phyloP scores from a whole-genome alignment of 2,888 invertebrate species.

The Eristalis pertinax region DNA sequence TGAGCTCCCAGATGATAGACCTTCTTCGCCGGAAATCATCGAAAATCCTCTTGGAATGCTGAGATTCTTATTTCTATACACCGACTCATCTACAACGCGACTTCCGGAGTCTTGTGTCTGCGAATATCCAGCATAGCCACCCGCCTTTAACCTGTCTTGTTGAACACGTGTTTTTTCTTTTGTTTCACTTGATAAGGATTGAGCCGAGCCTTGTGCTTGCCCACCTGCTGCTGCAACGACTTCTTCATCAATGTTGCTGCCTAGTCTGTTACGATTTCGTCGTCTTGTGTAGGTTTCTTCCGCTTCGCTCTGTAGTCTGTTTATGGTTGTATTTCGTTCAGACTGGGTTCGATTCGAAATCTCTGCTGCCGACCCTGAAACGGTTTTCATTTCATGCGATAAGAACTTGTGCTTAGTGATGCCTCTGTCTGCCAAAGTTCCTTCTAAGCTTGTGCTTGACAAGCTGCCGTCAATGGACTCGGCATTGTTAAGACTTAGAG shows the following conservation, averaged over 20 bases:
- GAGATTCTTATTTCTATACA: not conserved
- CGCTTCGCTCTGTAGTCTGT: not conserved
- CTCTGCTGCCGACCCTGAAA: not conserved
- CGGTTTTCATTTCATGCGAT: not conserved
- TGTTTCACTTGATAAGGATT: not conserved
- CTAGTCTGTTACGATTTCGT: not conserved
- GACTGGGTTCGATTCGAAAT: not conserved
- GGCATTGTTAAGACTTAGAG: not conserved
- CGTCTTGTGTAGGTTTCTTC: not conserved
- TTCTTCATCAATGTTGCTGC: not conserved
- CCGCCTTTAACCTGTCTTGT: not conserved
- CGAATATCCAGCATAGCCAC: not conserved
- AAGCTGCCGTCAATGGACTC: not conserved
- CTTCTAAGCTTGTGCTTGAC: not conserved
- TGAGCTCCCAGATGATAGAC: not conserved
- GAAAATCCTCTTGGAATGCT: slow-evolving; percentile 8
- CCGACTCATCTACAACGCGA: not conserved
- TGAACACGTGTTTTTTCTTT: not conserved
- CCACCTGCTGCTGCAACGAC: not conserved
- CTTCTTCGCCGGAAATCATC: not conserved
- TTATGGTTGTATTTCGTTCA: not conserved
- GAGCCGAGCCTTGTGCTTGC: not conserved
- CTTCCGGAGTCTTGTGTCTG: not conserved
- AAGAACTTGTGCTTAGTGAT: not conserved
- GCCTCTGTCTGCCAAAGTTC: not conserved